Base-by-base conservation (phyloP, 2,113 vertebrate species). In the Jacana jacana region DNA sequence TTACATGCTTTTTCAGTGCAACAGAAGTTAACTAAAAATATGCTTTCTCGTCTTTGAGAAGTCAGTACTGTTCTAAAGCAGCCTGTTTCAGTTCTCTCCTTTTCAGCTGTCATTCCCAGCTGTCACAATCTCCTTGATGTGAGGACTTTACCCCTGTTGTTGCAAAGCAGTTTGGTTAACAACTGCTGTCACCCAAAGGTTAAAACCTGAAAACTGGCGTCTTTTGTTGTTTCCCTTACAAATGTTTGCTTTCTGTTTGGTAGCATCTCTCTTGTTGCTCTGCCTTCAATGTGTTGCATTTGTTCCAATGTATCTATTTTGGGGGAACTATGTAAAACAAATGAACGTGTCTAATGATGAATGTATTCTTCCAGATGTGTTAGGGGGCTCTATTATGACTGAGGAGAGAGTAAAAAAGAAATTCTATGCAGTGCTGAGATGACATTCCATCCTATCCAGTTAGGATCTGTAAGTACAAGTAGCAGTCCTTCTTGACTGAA, bases 1-100 rank as follows among this genome's bases (percentile, higher is more conserved):
- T 93, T 72, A 79, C 52, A 9, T 44, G 22, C 55, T 88, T 86
- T 84, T 84, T 89, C 52, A 69, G 69, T 85, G 87, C 44, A 85
- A 81, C 86, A 95, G 91, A 95, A 95, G 90, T 91, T 97, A 96
- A 93, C 95, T 96, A 95, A 95, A 97, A 97, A 96, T 95, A 96
- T 40, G 57, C 84, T 69, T 92, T 93, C 93, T 95, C 73, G 76
- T 97, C 79, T 89, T 89, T 63, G 79, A 89, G 78, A 66, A 93
- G 81, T 80, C 77, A 89, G 37, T 82, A 60, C 57, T 91, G 69
- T 94, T 95, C 90, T 76, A 90, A 94, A 91, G 91, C 91, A 91
- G 55, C 51, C 90, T 95, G 87, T 91, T 96, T 96, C 95, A 93
- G 71, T 96, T 96, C 87, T 77, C 63, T 93, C 82, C 91, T 96